phyloP scores from a whole-genome alignment of 2,888 invertebrate genomes.

The Synergus laeviventris region DNA sequence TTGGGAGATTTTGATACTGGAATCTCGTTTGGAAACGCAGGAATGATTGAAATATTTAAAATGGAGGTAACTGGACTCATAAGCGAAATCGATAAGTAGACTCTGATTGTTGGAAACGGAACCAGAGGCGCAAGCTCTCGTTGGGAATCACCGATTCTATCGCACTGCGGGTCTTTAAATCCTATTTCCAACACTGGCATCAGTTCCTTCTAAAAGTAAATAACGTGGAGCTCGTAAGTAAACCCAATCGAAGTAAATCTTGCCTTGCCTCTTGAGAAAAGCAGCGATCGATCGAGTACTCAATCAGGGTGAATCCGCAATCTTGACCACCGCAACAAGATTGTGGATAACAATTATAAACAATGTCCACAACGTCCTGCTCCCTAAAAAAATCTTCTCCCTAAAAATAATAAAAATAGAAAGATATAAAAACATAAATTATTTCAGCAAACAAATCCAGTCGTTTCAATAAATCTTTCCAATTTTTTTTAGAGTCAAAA shows the following conservation, averaged over 20 bases:
- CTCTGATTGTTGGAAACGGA: constrained; percentile 29
- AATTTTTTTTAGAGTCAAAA: background rate
- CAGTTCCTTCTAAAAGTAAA: constrained; percentile 26
- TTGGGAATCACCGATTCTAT: constrained; percentile 7
- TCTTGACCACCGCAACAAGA: constrained; percentile 8
- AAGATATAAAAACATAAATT: background rate
- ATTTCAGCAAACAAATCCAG: background rate
- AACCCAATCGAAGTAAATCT: constrained; percentile 20
- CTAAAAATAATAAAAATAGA: background rate
- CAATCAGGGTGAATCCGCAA: constrained; percentile 2
- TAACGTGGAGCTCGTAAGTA: constrained; percentile 18
- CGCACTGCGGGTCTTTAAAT: constrained; percentile 35
- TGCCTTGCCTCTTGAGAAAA: constrained; percentile 21
- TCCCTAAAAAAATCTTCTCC: background rate
- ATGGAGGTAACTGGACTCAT: constrained; percentile 24
- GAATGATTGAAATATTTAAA: background rate
- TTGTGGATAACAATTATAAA: constrained; percentile 13
- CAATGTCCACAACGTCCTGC: background rate
- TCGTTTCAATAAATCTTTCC: background rate
- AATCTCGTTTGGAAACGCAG: background rate
- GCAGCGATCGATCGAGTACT: constrained; percentile 3
- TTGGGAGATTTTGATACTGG: background rate
- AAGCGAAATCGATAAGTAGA: constrained; percentile 36
- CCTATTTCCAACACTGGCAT: constrained; percentile 18
- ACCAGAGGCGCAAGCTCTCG: constrained; percentile 19